phyloP scores from a whole-genome alignment of 2,113 vertebrate species.

The Phoxinus phoxinus region DNA sequence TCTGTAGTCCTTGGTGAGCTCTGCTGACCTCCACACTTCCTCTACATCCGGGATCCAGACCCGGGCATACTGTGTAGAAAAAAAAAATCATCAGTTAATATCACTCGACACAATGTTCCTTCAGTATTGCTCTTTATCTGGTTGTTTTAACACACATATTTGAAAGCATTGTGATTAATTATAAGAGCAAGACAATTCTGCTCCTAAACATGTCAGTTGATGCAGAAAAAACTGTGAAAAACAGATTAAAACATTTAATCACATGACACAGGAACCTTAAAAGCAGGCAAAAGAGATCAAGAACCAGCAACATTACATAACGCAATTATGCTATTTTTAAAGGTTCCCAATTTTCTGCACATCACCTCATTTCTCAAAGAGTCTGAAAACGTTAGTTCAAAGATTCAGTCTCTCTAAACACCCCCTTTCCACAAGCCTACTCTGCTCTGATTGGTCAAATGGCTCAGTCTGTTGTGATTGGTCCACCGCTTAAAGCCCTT shows the following conservation, averaged over 20 bases:
- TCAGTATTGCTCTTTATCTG: neutral
- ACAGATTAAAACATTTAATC: neutral
- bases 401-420: too few relatives aligned
- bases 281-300: neutral
- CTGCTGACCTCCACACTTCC: conserved; percentile 97
- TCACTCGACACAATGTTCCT: neutral
- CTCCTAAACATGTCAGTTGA: neutral
- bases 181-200: neutral
- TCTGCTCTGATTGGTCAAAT: too few relatives aligned
- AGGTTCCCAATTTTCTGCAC: too few relatives aligned
- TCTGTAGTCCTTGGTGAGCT: conserved; percentile 92
- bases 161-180: neutral
- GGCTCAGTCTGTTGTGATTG: too few relatives aligned
- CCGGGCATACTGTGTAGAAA: conserved; percentile 83
- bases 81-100: neutral
- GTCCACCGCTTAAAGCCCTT: too few relatives aligned
- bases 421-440: too few relatives aligned
- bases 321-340: too few relatives aligned
- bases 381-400: too few relatives aligned
- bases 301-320: too few relatives aligned
- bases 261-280: neutral
- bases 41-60: conserved; percentile 97
- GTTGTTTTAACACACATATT: neutral
- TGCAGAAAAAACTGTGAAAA: neutral
- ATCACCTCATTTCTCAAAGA: too few relatives aligned